These are phyloP conservation scores for Danio tinwini DNA, from an alignment of 2,797 vertebrate genomes.

Conservation along the genomic window DNA sequence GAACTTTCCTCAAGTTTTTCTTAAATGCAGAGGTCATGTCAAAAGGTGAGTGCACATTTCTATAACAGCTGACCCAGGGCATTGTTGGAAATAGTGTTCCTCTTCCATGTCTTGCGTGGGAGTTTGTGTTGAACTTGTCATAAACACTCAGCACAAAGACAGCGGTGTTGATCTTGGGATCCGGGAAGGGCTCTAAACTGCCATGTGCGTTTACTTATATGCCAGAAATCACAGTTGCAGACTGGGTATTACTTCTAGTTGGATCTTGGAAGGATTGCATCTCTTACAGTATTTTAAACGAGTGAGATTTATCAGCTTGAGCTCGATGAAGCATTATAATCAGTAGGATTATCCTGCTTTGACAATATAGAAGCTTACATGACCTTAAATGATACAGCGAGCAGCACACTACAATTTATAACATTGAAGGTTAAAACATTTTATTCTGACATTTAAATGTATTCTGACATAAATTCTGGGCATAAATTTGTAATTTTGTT, in stretches of 20 bases:
- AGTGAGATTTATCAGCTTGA: slow-evolving; percentile 66
- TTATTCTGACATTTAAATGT: too few relatives aligned
- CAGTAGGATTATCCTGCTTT: slow-evolving; percentile 72
- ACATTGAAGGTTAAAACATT: too few relatives aligned
- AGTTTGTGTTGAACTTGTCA: slow-evolving; percentile 22
- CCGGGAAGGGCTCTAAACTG: background rate
- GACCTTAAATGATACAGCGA: background rate
- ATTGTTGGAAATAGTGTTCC: background rate
- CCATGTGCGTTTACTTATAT: background rate
- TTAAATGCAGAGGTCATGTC: background rate
- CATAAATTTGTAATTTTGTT: too few relatives aligned
- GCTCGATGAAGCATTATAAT: slow-evolving; percentile 67
- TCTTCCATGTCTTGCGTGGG: slow-evolving; percentile 1
- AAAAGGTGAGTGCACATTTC: background rate
- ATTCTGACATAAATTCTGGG: too few relatives aligned
- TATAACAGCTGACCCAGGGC: slow-evolving; percentile 21
- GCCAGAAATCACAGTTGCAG: background rate
- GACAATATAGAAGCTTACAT: slow-evolving; percentile 64
- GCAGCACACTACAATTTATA: too few relatives aligned
- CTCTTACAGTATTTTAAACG: background rate
- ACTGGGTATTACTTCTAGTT: background rate
- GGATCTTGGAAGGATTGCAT: background rate
- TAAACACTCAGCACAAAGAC: slow-evolving; percentile 13
- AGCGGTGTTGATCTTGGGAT: background rate
- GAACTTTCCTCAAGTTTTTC: slow-evolving; percentile 15